These are phyloP conservation scores for Gorsachius goisagi DNA, from an alignment of 2,113 vertebrate genomes.

Conservation along the genomic window DNA sequence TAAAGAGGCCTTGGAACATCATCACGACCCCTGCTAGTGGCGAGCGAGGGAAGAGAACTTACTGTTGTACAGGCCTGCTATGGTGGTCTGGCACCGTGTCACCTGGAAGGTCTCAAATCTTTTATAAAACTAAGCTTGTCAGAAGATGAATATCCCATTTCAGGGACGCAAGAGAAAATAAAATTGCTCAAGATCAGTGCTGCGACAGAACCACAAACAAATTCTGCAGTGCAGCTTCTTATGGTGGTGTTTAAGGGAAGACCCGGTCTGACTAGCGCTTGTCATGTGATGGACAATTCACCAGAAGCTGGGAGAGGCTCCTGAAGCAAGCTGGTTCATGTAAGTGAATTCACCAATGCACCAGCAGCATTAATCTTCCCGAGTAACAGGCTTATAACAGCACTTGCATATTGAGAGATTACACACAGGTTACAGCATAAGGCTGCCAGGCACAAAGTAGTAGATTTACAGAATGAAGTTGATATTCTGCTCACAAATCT, in stretches of 20 bases:
- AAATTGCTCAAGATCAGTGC: neutral
- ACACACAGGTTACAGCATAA: neutral
- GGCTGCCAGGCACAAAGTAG: neutral
- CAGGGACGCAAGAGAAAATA: neutral
- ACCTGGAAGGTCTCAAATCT: neutral
- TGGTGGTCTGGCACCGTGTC: neutral
- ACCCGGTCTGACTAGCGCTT: neutral
- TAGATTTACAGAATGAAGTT: constrained; percentile 29
- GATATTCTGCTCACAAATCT: constrained; percentile 52
- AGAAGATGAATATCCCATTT: neutral
- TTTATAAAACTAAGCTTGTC: neutral
- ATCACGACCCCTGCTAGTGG: accelerated
- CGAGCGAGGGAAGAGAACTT: neutral
- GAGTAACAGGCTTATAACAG: constrained; percentile 24
- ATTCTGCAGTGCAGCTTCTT: neutral
- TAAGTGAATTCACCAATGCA: constrained; percentile 49
- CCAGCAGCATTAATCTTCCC: constrained; percentile 26
- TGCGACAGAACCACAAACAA: constrained; percentile 3
- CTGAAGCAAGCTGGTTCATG: constrained; percentile 22
- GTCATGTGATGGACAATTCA: neutral
- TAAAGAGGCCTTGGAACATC: neutral
- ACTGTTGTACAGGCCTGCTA: neutral
- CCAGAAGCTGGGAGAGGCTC: constrained; percentile 23
- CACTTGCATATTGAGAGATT: constrained; percentile 63
- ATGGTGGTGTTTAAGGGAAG: neutral